These are phyloP conservation scores for Sitophilus oryzae DNA, from an alignment of 1,140 invertebrate species.

Conservation along the genomic window DNA sequence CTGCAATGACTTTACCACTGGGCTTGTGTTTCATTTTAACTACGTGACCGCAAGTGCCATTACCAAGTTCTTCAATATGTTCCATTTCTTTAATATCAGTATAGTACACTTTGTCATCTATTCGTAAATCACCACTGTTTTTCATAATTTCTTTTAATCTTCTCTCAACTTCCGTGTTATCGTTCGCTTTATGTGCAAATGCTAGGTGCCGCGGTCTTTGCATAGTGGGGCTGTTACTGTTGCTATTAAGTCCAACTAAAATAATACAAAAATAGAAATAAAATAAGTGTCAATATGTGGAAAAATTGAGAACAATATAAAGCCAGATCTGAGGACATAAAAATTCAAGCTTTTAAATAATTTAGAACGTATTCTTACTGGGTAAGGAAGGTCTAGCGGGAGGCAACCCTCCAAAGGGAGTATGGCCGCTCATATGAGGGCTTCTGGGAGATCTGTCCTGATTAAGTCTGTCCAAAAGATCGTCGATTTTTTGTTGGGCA, in stretches of 20 bases:
- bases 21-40: constrained; percentile 91
- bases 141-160: constrained; percentile 50
- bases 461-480: constrained; percentile 33
- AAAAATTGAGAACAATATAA: neutral
- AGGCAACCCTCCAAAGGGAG: constrained; percentile 24
- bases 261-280: constrained; percentile 7
- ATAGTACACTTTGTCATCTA: constrained; percentile 71
- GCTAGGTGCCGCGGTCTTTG: constrained; percentile 30
- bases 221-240: constrained; percentile 28
- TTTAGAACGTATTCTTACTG: constrained; percentile 24
- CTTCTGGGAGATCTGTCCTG: constrained; percentile 27
- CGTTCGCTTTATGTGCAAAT: constrained; percentile 33
- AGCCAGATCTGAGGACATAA: neutral
- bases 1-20: constrained; percentile 81
- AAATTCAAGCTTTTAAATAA: constrained; percentile 1
- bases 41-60: constrained; percentile 96
- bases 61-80: constrained; percentile 85
- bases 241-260: constrained; percentile 30
- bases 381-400: constrained; percentile 30
- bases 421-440: constrained; percentile 22
- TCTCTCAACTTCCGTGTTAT: constrained; percentile 45
- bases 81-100: constrained; percentile 84
- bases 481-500: constrained; percentile 37
- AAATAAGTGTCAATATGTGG: neutral
- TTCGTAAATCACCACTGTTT: constrained; percentile 78